These are phyloP conservation scores for Gallinago media DNA, from an alignment of 2,113 vertebrate genomes.

Conservation along the genomic window DNA sequence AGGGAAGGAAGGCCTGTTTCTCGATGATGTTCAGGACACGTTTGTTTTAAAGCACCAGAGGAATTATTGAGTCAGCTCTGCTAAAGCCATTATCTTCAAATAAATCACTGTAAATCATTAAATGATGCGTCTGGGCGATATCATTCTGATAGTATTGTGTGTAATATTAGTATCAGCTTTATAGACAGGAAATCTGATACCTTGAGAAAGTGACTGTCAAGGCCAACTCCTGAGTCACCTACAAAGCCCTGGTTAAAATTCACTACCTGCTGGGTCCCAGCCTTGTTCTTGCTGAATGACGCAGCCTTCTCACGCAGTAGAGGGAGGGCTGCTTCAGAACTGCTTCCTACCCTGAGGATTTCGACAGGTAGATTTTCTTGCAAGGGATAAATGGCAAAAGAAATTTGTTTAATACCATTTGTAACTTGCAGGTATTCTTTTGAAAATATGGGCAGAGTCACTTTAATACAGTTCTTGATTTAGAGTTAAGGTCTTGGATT, in stretches of 20 bases:
- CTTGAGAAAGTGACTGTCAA: not conserved
- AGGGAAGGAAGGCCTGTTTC: not conserved
- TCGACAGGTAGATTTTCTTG: not conserved
- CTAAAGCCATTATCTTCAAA: not conserved
- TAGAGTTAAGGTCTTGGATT: not conserved
- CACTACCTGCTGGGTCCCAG: not conserved
- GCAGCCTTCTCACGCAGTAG: not conserved
- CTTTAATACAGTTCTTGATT: not conserved
- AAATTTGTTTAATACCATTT: not conserved
- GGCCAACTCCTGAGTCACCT: not conserved
- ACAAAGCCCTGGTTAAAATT: not conserved
- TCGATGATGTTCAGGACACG: not conserved
- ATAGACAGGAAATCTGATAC: not conserved
- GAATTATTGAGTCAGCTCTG: not conserved
- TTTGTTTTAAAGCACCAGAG: not conserved
- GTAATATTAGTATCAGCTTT: not conserved
- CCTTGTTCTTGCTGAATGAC: not conserved
- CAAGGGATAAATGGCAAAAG: not conserved
- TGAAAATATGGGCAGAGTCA: not conserved
- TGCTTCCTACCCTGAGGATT: not conserved
- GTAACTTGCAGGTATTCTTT: not conserved
- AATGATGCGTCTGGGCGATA: not conserved
- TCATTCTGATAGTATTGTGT: not conserved
- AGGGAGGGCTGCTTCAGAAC: not conserved
- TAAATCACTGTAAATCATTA: not conserved